A percentile compares a stretch with the other conserved stretches of the same genome.
phyloP scores from a whole-genome alignment of 2,797 vertebrate genomes.

The Morelia viridis region DNA sequence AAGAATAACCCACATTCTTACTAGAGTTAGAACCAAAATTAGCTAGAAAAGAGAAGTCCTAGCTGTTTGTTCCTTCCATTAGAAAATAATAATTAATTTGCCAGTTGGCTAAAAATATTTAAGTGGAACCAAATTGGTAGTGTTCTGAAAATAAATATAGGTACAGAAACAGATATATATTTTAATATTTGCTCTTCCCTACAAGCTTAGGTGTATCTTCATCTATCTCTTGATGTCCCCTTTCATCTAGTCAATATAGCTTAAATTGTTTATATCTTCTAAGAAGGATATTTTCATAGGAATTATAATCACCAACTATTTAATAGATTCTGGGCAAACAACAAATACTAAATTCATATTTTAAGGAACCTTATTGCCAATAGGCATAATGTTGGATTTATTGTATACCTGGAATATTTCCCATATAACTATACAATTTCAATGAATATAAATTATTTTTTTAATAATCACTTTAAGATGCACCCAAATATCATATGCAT shows the following conservation, averaged over 20 bases:
- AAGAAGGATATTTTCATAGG: neutral
- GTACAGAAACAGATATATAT: neutral
- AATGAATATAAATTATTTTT: neutral
- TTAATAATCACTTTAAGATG: neutral
- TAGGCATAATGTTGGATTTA: neutral
- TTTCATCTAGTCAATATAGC: neutral
- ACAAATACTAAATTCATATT: neutral
- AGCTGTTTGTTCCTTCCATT: neutral
- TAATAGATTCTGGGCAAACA: neutral
- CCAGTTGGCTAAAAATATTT: neutral
- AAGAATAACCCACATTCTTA: too few relatives aligned
- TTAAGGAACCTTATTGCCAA: neutral
- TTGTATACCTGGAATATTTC: neutral
- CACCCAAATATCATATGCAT: neutral
- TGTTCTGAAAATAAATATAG: neutral
- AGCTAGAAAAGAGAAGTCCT: neutral
- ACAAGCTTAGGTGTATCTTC: neutral
- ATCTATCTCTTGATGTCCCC: neutral
- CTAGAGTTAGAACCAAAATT: neutral
- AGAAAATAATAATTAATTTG: neutral
- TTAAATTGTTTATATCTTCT: neutral
- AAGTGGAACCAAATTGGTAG: neutral
- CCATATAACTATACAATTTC: neutral
- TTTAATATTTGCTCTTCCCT: neutral
- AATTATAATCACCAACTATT: neutral